A percentile compares a stretch with the other conserved stretches of the same genome.
Evolutionary conservation across 2,888 invertebrate species (phyloP).

Genomic region (Halictus ligatus): DNA sequence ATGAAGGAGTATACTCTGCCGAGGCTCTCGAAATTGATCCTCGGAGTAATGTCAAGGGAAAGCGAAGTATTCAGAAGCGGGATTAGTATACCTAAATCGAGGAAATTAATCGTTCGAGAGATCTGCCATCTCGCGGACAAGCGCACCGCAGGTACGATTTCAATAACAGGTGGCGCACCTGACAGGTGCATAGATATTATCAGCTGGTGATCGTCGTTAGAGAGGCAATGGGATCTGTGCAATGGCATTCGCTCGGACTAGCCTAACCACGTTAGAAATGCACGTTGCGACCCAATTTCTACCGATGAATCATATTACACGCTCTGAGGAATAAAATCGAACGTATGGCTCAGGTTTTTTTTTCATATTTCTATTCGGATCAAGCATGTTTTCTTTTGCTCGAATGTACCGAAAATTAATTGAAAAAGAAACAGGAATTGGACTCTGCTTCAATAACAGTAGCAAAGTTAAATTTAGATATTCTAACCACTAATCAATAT

Average conservation of each 20-base stretch:
- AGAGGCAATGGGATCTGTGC: conserved; percentile 43
- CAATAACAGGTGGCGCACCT: conserved; percentile 68
- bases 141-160: conserved; percentile 21
- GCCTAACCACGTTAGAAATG: conserved; percentile 37
- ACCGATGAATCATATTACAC: conserved; percentile 54
- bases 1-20: neutral
- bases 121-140: conserved; percentile 51
- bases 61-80: neutral
- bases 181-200: conserved; percentile 58
- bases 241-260: conserved; percentile 45
- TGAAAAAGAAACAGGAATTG: neutral
- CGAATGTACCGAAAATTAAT: neutral
- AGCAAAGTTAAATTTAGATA: neutral
- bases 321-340: conserved; percentile 28
- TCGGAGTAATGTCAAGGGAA: too few species aligned
- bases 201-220: conserved; percentile 54
- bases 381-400: neutral
- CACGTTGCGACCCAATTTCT: conserved; percentile 56
- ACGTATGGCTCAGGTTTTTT: neutral
- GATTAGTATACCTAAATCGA: conserved; percentile 20
- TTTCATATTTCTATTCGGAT: neutral
- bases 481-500: neutral
- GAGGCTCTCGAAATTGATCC: neutral
- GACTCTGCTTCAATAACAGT: neutral
- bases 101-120: conserved; percentile 32